Conservation (phyloP, 2,797 vertebrate genomes). For the Austrolebias charrua region DNA sequence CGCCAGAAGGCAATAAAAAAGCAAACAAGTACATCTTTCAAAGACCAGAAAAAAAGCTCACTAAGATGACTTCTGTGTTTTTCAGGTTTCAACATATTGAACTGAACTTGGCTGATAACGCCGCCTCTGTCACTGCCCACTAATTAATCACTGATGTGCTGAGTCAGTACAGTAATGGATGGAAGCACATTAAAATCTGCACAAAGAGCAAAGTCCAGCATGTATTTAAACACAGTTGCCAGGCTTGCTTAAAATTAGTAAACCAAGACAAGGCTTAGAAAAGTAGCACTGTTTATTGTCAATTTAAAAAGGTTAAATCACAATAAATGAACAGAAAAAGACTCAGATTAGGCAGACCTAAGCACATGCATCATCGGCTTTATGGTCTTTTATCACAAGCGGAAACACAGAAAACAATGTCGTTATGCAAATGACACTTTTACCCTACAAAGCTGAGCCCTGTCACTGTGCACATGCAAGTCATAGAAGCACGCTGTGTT, state of each 20-base stretch:
- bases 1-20: slow-evolving; percentile 11
- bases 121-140: slow-evolving; percentile 3
- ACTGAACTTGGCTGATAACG: slow-evolving; percentile 3
- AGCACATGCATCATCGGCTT: background rate
- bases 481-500: slow-evolving; percentile 17
- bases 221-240: background rate
- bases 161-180: slow-evolving; percentile 46
- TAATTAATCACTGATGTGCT: slow-evolving; percentile 27
- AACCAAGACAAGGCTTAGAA: background rate
- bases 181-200: slow-evolving; percentile 37
- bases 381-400: slow-evolving; percentile 8
- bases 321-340: background rate
- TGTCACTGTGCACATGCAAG: background rate
- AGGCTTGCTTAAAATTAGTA: background rate
- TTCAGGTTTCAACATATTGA: background rate
- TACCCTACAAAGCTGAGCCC: slow-evolving; percentile 6
- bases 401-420: background rate
- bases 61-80: background rate
- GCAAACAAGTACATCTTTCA: background rate
- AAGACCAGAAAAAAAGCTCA: background rate
- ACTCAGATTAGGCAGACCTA: background rate
- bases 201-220: slow-evolving; percentile 57
- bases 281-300: background rate
- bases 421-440: slow-evolving; percentile 22
- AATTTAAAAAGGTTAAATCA: too few species aligned